Percentiles rank a stretch among this genome's conserved stretches.
Conservation (phyloP, 2,797 vertebrate genomes). For the Pempheris klunzingeri region DNA sequence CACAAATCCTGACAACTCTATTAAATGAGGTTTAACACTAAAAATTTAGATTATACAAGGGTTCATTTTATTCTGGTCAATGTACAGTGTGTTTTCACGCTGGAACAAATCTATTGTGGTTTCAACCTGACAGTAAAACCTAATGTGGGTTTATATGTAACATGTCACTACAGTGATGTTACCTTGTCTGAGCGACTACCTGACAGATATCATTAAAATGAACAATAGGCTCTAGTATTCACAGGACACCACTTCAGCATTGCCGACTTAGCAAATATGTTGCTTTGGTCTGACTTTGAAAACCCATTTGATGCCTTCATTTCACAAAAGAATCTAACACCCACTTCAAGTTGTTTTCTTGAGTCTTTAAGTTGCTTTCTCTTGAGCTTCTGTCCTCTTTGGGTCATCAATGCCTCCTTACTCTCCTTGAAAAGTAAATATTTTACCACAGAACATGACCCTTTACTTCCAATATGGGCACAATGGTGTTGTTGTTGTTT, state of each 20-base stretch:
- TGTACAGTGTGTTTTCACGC: neutral
- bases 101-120: constrained; percentile 67
- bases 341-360: constrained; percentile 2
- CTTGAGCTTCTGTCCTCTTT: neutral
- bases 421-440: neutral
- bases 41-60: neutral
- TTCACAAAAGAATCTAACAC: neutral
- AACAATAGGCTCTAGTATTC: neutral
- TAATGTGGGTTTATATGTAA: neutral
- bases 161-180: neutral
- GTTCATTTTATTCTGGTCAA: neutral
- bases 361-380: too few relatives aligned
- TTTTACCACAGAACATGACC: constrained; percentile 3
- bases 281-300: neutral
- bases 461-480: neutral
- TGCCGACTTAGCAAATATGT: neutral
- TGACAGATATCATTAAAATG: neutral
- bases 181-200: neutral
- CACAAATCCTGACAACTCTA: constrained; percentile 1
- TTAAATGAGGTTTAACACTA: neutral
- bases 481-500: neutral
- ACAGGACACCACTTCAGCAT: neutral
- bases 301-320: neutral
- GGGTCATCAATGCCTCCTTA: neutral
- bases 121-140: constrained; percentile 7